Conservation (phyloP, 2,888 invertebrate genomes). For the Crocallis elinguaria region DNA sequence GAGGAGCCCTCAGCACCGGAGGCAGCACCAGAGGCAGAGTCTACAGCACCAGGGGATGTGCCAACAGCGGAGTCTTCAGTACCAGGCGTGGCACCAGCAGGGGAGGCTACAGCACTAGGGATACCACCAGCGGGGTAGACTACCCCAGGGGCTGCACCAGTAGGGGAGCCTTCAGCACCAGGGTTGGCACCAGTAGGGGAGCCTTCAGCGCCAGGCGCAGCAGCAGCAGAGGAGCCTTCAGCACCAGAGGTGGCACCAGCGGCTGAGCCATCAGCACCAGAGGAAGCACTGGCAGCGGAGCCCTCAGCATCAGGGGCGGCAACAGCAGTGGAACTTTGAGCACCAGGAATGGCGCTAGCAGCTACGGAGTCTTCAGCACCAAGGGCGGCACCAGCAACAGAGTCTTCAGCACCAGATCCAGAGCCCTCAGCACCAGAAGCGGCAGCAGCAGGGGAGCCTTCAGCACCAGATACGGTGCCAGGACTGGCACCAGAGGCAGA, state of each 20-base stretch:
- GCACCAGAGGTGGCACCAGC: slow-evolving; percentile 18
- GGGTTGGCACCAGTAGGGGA: neutral
- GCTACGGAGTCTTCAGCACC: slow-evolving; percentile 3
- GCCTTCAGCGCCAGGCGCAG: neutral
- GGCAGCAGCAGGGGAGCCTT: neutral
- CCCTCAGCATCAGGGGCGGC: too few species aligned
- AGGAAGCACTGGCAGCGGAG: neutral
- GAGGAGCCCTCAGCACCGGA: slow-evolving; percentile 4
- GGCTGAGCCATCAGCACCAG: slow-evolving; percentile 10
- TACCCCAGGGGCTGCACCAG: neutral
- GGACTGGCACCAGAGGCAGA: slow-evolving; percentile 5
- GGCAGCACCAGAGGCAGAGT: slow-evolving; percentile 9
- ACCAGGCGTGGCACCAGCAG: neutral
- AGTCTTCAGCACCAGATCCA: neutral
- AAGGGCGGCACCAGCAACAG: neutral
- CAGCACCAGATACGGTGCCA: neutral
- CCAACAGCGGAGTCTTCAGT: neutral
- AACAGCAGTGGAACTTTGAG: slow-evolving; percentile 8
- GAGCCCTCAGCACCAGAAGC: slow-evolving; percentile 1
- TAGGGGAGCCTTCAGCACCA: neutral
- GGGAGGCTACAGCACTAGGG: slow-evolving; percentile 1
- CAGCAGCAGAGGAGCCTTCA: neutral
- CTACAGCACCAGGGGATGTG: slow-evolving; percentile 8
- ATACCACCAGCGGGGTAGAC: neutral
- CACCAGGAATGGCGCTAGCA: neutral